Base-by-base conservation (phyloP, 2,797 vertebrate species). In the Syndactyla subalaris region DNA sequence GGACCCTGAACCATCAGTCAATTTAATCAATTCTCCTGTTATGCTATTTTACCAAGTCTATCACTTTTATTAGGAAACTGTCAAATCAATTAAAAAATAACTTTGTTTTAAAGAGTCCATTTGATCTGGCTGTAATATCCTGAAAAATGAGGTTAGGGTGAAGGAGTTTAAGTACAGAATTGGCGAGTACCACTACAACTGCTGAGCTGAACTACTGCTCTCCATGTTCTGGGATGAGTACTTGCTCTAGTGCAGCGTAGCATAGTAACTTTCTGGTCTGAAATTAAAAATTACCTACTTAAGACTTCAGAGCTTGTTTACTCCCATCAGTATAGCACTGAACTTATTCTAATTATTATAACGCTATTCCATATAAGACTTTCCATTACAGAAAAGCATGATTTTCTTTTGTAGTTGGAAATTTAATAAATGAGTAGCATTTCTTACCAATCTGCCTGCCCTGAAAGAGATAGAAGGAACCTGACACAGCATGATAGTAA, bases 41-140 rank as follows among this genome's bases (percentile, higher is more conserved):
- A 36, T 1, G 2, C 71, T 89, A 0, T 87, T 92, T 89, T 87
- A 87, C 54, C 46, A 62, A 83, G 78, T 27, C 57, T 52, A 9
- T 58, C 45, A 58, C 27, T 80, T 41, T 68, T 65, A 54, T 41
- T 71, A 85, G 65, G 61, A 91, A 91, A 55, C 26, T 32, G 80
- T 85, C 49, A 74, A 79, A 95, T 73, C 39, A 36, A 34, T 89
- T 92, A 89, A 19, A 79, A 94, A 93, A 58, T 82, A 57, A 65
- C 21, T 82, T 89, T 54, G 32, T 87, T 94, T 85, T 62, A 38
- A 95, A 85, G 38, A 87, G 20, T 49, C 45, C 14, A 15, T 95
- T 87, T 88, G 88, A 54, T 79, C 48, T 87, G 78, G 38, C 38
- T 87, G 38, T 76, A 87, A 80, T 92, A 93, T 85, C 52, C 72